phyloP scores from a whole-genome alignment of 2,797 vertebrate genomes.

The Sebastes vulpes region DNA sequence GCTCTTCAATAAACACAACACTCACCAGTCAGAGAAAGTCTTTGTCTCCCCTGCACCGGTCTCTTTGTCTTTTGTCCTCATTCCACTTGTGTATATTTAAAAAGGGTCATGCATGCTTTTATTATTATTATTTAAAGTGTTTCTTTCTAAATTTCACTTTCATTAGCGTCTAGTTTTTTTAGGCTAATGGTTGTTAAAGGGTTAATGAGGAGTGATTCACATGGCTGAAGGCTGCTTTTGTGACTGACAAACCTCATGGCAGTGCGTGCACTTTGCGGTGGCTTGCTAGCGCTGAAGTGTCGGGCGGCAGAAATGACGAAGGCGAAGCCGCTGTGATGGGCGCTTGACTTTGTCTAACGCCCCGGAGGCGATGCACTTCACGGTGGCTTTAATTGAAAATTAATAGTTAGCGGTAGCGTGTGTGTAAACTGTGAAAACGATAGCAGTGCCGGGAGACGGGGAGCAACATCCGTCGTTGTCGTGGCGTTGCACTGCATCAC shows the following conservation, averaged over 20 bases:
- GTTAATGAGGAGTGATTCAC: slow-evolving; percentile 26
- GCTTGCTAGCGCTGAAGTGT: slow-evolving; percentile 82
- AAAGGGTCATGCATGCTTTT: background rate
- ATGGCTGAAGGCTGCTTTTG: background rate
- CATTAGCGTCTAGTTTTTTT: background rate
- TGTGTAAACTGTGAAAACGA: slow-evolving; percentile 90
- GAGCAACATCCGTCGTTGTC: slow-evolving; percentile 77
- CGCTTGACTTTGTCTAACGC: slow-evolving; percentile 89
- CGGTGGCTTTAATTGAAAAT: slow-evolving; percentile 97
- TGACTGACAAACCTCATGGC: slow-evolving; percentile 27
- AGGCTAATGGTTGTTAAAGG: background rate
- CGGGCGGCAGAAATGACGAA: slow-evolving; percentile 81
- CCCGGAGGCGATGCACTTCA: slow-evolving; percentile 91
- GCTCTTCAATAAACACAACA: slow-evolving; percentile 53
- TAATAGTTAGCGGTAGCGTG: slow-evolving; percentile 88
- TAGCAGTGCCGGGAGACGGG: slow-evolving; percentile 90
- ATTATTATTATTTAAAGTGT: background rate
- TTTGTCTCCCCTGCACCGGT: background rate
- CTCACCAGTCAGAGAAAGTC: slow-evolving; percentile 6
- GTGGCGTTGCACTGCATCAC: slow-evolving; percentile 30
- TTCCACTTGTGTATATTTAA: background rate
- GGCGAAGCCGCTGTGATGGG: slow-evolving; percentile 85
- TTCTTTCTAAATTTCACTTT: background rate
- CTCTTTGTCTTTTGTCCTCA: slow-evolving; percentile 12
- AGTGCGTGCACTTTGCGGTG: slow-evolving; percentile 81